Evolutionary conservation across 2,888 invertebrate genomes (phyloP), one percentile per base, ranked within the genome.

Genomic region (Tipula lateralis): DNA sequence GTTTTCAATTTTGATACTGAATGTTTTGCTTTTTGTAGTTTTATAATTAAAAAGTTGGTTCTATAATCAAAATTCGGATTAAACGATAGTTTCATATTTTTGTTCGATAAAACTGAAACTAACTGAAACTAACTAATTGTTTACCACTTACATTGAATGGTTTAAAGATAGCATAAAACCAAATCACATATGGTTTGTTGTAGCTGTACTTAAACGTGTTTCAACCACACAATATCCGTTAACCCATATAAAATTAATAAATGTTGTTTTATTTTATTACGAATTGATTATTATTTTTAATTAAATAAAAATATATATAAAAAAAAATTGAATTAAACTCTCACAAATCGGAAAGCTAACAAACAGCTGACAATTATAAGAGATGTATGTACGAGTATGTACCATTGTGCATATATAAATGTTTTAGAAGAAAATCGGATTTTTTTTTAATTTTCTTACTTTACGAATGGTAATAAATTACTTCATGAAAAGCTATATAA

Each of bases 391-490:
- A 39, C 13, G 13, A n/a, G 39, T 39, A 39, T n/a, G n/a, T 39
- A 44, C n/a, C 13, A 44, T n/a, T 44, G 12, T n/a, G 3, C 44
- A 2, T 44, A 44, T 12, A 32, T 44, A 44, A 13, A n/a, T n/a
- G 16, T 44, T 44, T 44, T 66, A 24, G 66, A 24, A 66, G 7
- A 24, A 66, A 66, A 66, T 66, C 24, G 66, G 9, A 2, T 66
- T 66, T 66, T 66, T 66, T 66, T 66, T 66, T 66, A 66, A 24
- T 24, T 66, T 66, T 66, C 66, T 66, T 66, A 66, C 7, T 1
- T 66, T 66, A 66, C 66, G 24, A 66, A 66, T 24, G 66, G 66
- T 66, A 66, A 66, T 66, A 66, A 66, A 66, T 24, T 66, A 66
- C 24, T 66, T 66, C 66, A 66, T 66, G 66, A 66, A 66, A 66